Conservation (phyloP, 2,113 vertebrate species). For the Maccullochella peelii region DNA sequence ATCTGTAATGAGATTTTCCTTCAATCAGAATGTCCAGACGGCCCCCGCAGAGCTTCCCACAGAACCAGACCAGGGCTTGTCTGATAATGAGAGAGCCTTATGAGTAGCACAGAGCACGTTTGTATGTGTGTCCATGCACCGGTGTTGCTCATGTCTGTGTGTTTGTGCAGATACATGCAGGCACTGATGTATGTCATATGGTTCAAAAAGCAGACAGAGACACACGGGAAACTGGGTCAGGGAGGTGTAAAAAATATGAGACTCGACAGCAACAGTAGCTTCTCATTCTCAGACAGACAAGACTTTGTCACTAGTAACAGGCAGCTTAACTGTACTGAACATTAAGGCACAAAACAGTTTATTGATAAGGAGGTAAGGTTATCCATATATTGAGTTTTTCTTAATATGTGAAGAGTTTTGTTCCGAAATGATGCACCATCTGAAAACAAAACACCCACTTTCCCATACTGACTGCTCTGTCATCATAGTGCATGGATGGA, state of each 20-base stretch:
- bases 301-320: slow-evolving; percentile 16
- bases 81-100: slow-evolving; percentile 24
- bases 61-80: slow-evolving; percentile 33
- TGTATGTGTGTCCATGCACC: neutral
- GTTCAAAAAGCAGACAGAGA: slow-evolving; percentile 22
- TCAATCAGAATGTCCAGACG: slow-evolving; percentile 63
- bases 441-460: neutral
- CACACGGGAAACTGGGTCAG: slow-evolving; percentile 27
- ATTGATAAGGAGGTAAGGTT: neutral
- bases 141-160: neutral
- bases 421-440: neutral
- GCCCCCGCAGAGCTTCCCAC: slow-evolving; percentile 46
- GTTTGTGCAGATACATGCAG: neutral
- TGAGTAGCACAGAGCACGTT: slow-evolving; percentile 16
- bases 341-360: neutral
- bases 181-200: slow-evolving; percentile 6
- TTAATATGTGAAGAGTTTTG: neutral
- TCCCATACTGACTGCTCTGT: neutral
- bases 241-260: slow-evolving; percentile 45
- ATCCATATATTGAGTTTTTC: neutral
- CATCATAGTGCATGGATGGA: neutral
- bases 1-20: slow-evolving; percentile 73
- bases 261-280: slow-evolving; percentile 29
- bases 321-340: neutral
- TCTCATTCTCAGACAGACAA: neutral